These are phyloP conservation scores for Drosophila persimilis DNA, from an alignment of 1,140 invertebrate genomes.

Conservation along the genomic window DNA sequence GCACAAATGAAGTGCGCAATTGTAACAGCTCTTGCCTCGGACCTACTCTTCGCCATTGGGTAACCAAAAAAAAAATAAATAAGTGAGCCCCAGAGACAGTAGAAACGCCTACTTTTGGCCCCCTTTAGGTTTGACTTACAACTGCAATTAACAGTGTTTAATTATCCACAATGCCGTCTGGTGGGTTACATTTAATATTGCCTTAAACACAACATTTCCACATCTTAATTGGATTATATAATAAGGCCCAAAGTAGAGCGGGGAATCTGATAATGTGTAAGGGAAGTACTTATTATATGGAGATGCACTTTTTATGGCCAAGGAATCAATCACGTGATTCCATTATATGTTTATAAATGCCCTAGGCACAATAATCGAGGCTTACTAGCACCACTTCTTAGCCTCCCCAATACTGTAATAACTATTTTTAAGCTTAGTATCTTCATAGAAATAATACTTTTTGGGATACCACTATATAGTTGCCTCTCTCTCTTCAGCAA, in stretches of 20 bases:
- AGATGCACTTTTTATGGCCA: no score
- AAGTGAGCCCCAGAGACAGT: slow-evolving; percentile 22
- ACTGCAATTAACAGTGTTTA: slow-evolving; percentile 41
- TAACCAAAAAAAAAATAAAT: slow-evolving; percentile 21
- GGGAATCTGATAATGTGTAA: background rate
- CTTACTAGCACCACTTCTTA: no score
- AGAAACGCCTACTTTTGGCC: slow-evolving; percentile 36
- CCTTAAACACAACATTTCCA: slow-evolving; percentile 30
- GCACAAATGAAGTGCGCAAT: slow-evolving; percentile 63
- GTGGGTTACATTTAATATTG: slow-evolving; percentile 44
- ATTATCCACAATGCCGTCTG: slow-evolving; percentile 35
- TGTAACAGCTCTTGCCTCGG: slow-evolving; percentile 34
- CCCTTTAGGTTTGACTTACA: slow-evolving; percentile 18
- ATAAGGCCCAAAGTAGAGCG: slow-evolving; percentile 1
- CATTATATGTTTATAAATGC: no score
- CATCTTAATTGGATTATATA: slow-evolving; percentile 42
- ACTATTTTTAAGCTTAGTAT: no score
- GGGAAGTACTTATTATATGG: background rate
- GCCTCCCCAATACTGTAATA: no score
- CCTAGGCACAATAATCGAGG: no score
- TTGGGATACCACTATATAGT: background rate
- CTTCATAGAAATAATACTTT: background rate
- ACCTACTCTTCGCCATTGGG: slow-evolving; percentile 36
- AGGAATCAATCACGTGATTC: no score
- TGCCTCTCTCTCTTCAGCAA: background rate